phyloP scores from a whole-genome alignment of 2,113 vertebrate species.

The Himantopus leucocephalus region DNA sequence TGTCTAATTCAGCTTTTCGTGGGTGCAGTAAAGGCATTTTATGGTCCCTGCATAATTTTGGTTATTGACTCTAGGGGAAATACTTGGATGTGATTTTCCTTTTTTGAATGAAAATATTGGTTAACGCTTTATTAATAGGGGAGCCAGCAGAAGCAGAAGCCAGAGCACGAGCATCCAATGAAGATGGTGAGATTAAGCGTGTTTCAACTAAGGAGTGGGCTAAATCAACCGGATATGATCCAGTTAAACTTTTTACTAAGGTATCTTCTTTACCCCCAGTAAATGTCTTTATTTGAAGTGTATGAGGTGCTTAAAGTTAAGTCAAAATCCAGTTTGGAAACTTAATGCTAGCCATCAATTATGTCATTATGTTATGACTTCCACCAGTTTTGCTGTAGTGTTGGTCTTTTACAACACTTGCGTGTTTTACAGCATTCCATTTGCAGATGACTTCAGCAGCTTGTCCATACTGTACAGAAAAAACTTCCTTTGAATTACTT shows the following conservation, averaged over 20 bases:
- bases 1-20: background rate
- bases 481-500: background rate
- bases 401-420: background rate
- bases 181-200: conserved; percentile 94
- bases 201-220: conserved; percentile 97
- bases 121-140: conserved; percentile 76
- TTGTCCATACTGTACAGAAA: background rate
- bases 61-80: background rate
- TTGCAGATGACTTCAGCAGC: background rate
- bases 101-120: background rate
- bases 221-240: conserved; percentile 91
- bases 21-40: background rate
- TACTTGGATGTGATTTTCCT: background rate
- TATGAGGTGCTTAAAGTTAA: background rate
- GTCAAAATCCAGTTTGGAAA: background rate
- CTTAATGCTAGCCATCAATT: background rate
- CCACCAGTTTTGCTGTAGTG: background rate
- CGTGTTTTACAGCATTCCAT: background rate
- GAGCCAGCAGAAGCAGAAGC: conserved; percentile 89
- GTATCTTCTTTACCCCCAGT: conserved; percentile 59
- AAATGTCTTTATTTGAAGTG: background rate
- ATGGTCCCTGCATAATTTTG: background rate
- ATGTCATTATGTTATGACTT: background rate
- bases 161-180: conserved; percentile 87
- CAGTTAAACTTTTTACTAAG: conserved; percentile 96